phyloP scores from a whole-genome alignment of 2,797 vertebrate species.

The Eupleurogrammus muticus region DNA sequence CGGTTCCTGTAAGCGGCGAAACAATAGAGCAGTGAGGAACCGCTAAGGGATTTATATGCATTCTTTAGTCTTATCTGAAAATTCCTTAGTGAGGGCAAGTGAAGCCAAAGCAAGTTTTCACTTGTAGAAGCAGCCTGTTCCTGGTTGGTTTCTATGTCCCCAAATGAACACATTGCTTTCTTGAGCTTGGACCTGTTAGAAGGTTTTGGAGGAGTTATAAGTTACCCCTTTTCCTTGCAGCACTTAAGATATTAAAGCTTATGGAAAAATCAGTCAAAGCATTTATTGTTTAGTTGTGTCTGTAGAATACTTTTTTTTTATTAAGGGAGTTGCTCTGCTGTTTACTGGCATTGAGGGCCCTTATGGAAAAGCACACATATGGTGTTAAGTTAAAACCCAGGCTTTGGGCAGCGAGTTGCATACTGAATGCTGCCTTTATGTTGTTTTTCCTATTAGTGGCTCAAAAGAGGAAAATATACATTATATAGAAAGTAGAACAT shows the following conservation, averaged over 20 bases:
- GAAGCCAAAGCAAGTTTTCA: neutral
- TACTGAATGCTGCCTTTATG: conserved; percentile 2
- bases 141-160: neutral
- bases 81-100: neutral
- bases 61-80: neutral
- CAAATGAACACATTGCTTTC: neutral
- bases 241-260: neutral
- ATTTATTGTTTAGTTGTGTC: neutral
- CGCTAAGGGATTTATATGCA: neutral
- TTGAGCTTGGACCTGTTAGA: neutral
- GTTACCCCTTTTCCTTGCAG: conserved; percentile 11
- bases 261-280: neutral
- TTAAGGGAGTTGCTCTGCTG: neutral
- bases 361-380: conserved; percentile 11
- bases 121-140: neutral
- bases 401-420: neutral
- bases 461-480: neutral
- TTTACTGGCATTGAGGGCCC: neutral
- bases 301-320: neutral
- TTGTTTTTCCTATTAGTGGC: neutral
- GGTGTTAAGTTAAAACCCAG: neutral
- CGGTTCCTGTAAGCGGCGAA: neutral
- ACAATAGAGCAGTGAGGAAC: no score
- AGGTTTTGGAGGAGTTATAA: conserved; percentile 43
- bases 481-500: neutral